Conservation (phyloP, 2,797 vertebrate genomes). For the Ctenochaetus hawaiiensis region DNA sequence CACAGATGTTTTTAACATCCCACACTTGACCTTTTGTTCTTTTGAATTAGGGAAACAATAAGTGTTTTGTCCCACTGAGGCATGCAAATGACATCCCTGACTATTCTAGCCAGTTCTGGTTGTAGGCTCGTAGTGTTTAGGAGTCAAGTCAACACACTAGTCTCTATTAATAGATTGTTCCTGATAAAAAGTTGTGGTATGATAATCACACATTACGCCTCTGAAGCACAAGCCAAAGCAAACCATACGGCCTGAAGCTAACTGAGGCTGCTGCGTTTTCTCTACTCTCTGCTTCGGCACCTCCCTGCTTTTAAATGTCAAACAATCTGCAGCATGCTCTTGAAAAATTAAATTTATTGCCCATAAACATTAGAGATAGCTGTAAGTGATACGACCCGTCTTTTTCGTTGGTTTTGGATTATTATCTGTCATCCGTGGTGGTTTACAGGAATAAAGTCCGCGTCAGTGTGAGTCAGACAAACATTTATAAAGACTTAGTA, state of each 20-base stretch:
- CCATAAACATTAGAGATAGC: constrained; percentile 22
- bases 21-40: constrained; percentile 28
- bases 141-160: constrained; percentile 54
- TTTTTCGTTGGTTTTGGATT: constrained; percentile 50
- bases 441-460: constrained; percentile 70
- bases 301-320: constrained; percentile 48
- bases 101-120: constrained; percentile 21
- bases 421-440: constrained; percentile 33
- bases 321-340: constrained; percentile 51
- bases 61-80: constrained; percentile 3
- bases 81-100: constrained; percentile 32
- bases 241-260: constrained; percentile 66
- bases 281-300: constrained; percentile 57
- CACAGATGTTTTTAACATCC: neutral
- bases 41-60: constrained; percentile 12
- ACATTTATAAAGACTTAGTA: constrained; percentile 58
- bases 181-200: constrained; percentile 74
- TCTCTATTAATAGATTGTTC: constrained; percentile 84
- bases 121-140: constrained; percentile 36
- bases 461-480: constrained; percentile 50
- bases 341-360: constrained; percentile 31
- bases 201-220: constrained; percentile 72
- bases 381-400: constrained; percentile 30
- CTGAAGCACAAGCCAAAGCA: constrained; percentile 68
- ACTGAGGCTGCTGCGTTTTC: constrained; percentile 45